Evolutionary conservation across 2,888 invertebrate species (phyloP), one percentile per base, ranked within the genome.

Genomic region (Tetragonisca angustula): DNA sequence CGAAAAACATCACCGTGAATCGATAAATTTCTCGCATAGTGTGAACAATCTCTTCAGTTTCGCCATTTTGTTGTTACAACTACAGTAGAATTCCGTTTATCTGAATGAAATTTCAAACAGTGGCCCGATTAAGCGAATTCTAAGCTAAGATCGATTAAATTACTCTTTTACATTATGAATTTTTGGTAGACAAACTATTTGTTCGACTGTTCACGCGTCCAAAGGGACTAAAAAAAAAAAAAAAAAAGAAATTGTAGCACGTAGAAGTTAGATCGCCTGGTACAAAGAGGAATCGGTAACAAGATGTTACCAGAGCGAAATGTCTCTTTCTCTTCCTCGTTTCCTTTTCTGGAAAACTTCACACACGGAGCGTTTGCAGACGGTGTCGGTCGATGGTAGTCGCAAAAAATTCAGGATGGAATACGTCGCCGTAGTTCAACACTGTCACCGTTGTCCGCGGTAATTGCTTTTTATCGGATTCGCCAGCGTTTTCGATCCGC

Each of bases 381-480:
- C n/a, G 49, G 5, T 36, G 36, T 9, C 32, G 71, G 24, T 43
- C 43, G 43, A 72, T 21, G 62, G 13, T 21, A 43, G 49, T 61
- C n/a, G 49, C 49, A 9, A 49, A 50, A n/a, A 13, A 11, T 17
- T 21, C 49, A 62, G 32, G 19, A n/a, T 21, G 32, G 56, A 50
- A 24, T 32, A 70, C 15, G 43, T 32, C 27, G 24, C 1, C 73
- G 32, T 73, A 21, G 73, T 62, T 73, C 36, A 73, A 17, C 74
- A 52, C 64, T 54, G 74, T 64, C 73, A 52, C n/a, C 52, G 64
- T 52, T 52, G 52, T 62, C 36, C 64, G n/a, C 19, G 64, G 36
- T 64, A 74, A 74, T 74, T 74, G 74, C 64, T 64, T 75, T 75
- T 65, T 75, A 75, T 75, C 74, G 54, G 74, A 65, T 64, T n/a